Percentiles rank a stretch among this genome's conserved stretches.
Evolutionary conservation across 2,113 vertebrate genomes (phyloP).

Genomic region (Diglossa brunneiventris): DNA sequence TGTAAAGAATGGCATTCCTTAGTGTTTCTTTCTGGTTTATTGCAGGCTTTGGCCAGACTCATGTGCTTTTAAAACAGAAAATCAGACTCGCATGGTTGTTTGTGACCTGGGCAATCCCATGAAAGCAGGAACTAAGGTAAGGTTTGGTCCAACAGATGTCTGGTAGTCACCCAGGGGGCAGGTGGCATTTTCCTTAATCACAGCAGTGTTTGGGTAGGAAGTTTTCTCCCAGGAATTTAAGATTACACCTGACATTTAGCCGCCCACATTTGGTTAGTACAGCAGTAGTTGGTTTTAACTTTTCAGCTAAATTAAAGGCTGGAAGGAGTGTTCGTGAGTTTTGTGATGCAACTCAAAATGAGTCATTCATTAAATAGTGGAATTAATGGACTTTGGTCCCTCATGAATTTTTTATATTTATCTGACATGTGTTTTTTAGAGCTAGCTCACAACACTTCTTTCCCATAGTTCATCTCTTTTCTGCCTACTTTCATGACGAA

Average conservation of each 20-base stretch:
- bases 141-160: neutral
- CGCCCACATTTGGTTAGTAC: neutral
- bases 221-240: neutral
- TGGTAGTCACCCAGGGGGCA: neutral
- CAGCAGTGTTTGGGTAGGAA: neutral
- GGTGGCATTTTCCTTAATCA: neutral
- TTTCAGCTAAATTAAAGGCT: neutral
- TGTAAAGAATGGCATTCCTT: neutral
- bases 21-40: neutral
- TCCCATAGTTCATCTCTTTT: neutral
- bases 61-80: constrained; percentile 93
- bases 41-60: constrained; percentile 85
- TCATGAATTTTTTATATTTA: neutral
- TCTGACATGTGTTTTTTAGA: neutral
- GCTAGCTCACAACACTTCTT: neutral
- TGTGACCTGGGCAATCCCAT: constrained; percentile 98
- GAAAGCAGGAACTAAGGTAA: constrained; percentile 93
- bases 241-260: neutral
- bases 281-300: neutral
- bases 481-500: neutral
- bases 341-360: neutral
- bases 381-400: neutral
- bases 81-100: constrained; percentile 91
- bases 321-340: neutral
- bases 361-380: neutral